Evolutionary conservation across 2,113 vertebrate genomes (phyloP).

Genomic region (Nanorana parkeri): DNA sequence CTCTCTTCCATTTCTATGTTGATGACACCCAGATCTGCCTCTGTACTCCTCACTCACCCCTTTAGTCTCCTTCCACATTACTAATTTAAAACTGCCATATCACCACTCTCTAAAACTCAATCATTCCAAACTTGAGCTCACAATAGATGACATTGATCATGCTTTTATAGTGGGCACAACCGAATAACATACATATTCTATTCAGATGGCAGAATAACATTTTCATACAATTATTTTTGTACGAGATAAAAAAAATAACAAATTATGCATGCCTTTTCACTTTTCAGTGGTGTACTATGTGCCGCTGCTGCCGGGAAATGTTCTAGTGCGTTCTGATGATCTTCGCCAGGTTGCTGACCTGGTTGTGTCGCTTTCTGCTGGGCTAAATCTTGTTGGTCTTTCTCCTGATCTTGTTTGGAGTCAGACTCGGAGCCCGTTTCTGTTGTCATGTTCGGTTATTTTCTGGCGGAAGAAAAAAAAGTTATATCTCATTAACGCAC

Average conservation of each 20-base stretch:
- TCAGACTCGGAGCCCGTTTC: slow-evolving; percentile 88
- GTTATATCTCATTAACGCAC: neutral
- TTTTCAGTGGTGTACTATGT: slow-evolving; percentile 84
- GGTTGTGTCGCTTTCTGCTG: slow-evolving; percentile 63
- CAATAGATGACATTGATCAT: too few relatives aligned
- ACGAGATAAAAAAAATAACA: neutral
- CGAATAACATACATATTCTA: too few relatives aligned
- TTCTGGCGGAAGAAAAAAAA: slow-evolving; percentile 72
- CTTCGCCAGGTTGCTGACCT: slow-evolving; percentile 47
- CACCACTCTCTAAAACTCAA: too few relatives aligned
- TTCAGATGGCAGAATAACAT: too few relatives aligned
- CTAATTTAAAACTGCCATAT: too few relatives aligned
- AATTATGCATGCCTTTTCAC: slow-evolving; percentile 74
- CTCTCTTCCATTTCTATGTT: too few relatives aligned
- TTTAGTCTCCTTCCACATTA: too few relatives aligned
- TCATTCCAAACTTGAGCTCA: too few relatives aligned
- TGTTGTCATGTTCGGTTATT: slow-evolving; percentile 91
- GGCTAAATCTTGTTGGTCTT: slow-evolving; percentile 75
- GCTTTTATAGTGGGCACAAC: too few relatives aligned
- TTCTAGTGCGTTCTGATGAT: slow-evolving; percentile 70
- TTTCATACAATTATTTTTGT: too few relatives aligned
- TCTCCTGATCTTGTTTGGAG: slow-evolving; percentile 82
- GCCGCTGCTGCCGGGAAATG: slow-evolving; percentile 80
- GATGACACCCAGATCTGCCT: too few relatives aligned
- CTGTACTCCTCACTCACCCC: too few relatives aligned